Base-by-base conservation (phyloP, 2,113 vertebrate genomes). In the Sapajus apella region DNA sequence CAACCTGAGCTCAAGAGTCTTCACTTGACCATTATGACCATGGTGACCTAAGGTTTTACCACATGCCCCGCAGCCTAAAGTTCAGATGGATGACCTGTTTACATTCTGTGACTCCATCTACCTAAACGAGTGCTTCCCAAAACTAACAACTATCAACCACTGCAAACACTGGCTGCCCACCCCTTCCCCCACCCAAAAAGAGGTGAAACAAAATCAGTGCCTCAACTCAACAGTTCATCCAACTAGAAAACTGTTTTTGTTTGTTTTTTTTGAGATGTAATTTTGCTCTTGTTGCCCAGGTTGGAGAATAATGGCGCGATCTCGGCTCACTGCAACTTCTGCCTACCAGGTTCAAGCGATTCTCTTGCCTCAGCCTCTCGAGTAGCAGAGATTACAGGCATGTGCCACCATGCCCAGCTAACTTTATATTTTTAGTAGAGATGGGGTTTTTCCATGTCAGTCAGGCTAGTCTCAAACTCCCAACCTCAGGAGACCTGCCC, bases 231-330 rank as follows among this genome's bases (percentile, higher is more conserved):
- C 35, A 80, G 17, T 85, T 66, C 68, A 93, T 18, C 64, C 85
- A 90, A 85, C 55, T 92, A 43, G 58, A 94, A 93, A 97, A 91
- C 47, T 35, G 14, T 58, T 90, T 95, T 40, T 40, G 37, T 40
- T 40, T 40, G 37, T 40, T 40, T 52, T 52, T 52, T 52, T 52
- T 52, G 52, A 52, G 52, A 52, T 17, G 52, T 5, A 17, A 16
- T 52, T 52, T 52, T 52, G 52, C 52, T 17, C 52, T 17, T 52
- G 52, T 52, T 52, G 52, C 52, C 52, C 52, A 52, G 52, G 52
- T 16, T 52, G 52, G 16, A 52, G 52, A 17, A 52, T 16, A 52
- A 52, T 17, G 52, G 52, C 1, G 5, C 16, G 16, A 52, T 52
- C 52, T 52, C 5, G 5, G 52, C 16, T 52, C 52, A 52, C 52